A percentile compares a stretch with the other conserved stretches of the same genome.
phyloP scores from a whole-genome alignment of 2,797 vertebrate species.

The Squalus acanthias region DNA sequence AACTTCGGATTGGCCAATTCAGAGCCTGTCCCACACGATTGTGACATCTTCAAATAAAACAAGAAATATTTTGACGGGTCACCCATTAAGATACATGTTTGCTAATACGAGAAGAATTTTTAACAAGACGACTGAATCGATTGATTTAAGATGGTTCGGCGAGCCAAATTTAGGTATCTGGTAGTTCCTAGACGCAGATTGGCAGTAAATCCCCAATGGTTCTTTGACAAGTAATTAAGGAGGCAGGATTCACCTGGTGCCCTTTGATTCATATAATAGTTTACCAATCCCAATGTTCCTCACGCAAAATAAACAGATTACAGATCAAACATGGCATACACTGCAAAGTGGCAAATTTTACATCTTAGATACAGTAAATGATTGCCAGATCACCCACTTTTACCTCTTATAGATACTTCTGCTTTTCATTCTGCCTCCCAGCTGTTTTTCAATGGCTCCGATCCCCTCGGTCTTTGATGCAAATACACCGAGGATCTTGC shows the following conservation, averaged over 20 bases:
- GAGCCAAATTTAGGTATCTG: background rate
- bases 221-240: slow-evolving; percentile 11
- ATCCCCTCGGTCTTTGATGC: slow-evolving; percentile 58
- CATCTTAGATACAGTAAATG: background rate
- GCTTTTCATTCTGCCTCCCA: slow-evolving; percentile 57
- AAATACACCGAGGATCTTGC: slow-evolving; percentile 59
- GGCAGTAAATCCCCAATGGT: background rate
- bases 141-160: background rate
- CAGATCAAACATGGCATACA: background rate
- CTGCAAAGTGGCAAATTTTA: background rate
- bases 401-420: slow-evolving; percentile 63
- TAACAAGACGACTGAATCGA: background rate
- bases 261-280: background rate
- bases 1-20: background rate
- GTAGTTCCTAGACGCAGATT: background rate
- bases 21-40: background rate
- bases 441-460: slow-evolving; percentile 54
- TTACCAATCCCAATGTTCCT: background rate
- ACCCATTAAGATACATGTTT: background rate
- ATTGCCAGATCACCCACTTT: slow-evolving; percentile 35
- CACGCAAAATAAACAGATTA: background rate
- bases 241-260: background rate
- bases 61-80: background rate
- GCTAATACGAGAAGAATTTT: background rate
- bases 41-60: background rate